phyloP scores from a whole-genome alignment of 2,113 vertebrate genomes.

The Brachionichthys hirsutus region DNA sequence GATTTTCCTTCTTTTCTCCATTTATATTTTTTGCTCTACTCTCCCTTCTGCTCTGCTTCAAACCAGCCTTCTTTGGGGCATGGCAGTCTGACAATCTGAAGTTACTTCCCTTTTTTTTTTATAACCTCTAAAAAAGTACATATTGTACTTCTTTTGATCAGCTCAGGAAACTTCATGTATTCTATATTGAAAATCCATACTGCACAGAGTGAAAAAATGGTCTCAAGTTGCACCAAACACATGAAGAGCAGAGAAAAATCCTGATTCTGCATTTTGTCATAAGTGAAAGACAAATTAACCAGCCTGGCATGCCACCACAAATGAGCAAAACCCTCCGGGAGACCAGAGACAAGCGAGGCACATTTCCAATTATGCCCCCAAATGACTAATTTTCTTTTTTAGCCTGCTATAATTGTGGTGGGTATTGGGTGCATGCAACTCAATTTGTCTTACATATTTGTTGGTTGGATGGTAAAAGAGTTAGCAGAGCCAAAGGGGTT shows the following conservation, averaged over 20 bases:
- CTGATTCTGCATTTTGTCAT: conserved; percentile 67
- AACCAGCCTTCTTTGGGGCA: not conserved
- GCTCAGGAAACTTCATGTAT: too few species aligned
- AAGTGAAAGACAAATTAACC: conserved; percentile 91
- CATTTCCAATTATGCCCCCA: conserved; percentile 97
- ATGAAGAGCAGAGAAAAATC: conserved; percentile 32
- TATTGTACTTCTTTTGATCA: too few species aligned
- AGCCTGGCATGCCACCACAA: conserved; percentile 85
- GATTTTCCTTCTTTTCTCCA: conserved; percentile 28
- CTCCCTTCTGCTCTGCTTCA: conserved; percentile 6
- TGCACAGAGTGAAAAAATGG: not conserved
- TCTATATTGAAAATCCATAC: not conserved
- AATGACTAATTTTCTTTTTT: conserved; percentile 99
- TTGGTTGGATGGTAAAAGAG: conserved; percentile 92
- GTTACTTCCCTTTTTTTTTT: not conserved
- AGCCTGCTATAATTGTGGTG: conserved; percentile 94
- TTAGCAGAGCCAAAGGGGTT: conserved; percentile 86
- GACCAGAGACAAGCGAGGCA: conserved; percentile 86
- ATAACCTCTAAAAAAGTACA: not conserved
- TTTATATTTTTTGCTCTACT: conserved; percentile 31
- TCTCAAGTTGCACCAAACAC: conserved; percentile 34
- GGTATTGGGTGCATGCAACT: conserved; percentile 96
- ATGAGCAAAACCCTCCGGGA: conserved; percentile 86
- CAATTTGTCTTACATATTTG: conserved; percentile 99
- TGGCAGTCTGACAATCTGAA: not conserved